Conservation (phyloP, 2,113 vertebrate genomes). For the Aspidoscelis tigris region DNA sequence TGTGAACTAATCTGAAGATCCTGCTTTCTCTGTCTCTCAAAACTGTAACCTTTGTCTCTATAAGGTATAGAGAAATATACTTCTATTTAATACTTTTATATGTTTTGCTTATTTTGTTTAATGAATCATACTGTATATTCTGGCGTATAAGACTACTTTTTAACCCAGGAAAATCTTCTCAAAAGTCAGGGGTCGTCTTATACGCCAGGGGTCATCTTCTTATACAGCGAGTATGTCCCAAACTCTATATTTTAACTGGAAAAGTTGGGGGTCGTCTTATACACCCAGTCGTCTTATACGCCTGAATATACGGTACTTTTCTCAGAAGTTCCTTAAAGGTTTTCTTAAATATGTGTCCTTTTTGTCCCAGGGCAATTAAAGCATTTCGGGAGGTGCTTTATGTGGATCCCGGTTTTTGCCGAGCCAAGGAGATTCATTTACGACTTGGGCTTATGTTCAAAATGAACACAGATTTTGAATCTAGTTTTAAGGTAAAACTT, state of each 20-base stretch:
- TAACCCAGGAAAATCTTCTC: too few species aligned
- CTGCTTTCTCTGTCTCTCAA: background rate
- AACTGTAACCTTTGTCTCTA: background rate
- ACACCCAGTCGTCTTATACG: too few species aligned
- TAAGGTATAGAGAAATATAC: background rate
- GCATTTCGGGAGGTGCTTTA: slow-evolving; percentile 99
- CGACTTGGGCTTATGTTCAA: slow-evolving; percentile 99
- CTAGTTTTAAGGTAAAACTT: slow-evolving; percentile 93
- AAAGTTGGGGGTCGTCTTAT: too few species aligned
- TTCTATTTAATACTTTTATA: background rate
- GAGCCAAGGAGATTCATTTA: slow-evolving; percentile 98
- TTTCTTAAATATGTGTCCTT: slow-evolving; percentile 35
- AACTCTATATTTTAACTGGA: too few species aligned
- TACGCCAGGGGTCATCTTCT: too few species aligned
- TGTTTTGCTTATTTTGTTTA: background rate
- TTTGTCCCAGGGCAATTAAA: slow-evolving; percentile 93
- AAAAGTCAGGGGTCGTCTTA: too few species aligned
- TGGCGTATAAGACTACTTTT: too few species aligned
- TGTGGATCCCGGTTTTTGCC: slow-evolving; percentile 95
- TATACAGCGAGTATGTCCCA: too few species aligned
- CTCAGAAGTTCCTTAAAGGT: background rate
- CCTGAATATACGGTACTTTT: background rate
- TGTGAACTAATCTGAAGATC: background rate
- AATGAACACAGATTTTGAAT: slow-evolving; percentile 97
- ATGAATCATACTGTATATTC: background rate